Base-by-base conservation (phyloP, 1,140 invertebrate genomes). In the Eciton burchellii region DNA sequence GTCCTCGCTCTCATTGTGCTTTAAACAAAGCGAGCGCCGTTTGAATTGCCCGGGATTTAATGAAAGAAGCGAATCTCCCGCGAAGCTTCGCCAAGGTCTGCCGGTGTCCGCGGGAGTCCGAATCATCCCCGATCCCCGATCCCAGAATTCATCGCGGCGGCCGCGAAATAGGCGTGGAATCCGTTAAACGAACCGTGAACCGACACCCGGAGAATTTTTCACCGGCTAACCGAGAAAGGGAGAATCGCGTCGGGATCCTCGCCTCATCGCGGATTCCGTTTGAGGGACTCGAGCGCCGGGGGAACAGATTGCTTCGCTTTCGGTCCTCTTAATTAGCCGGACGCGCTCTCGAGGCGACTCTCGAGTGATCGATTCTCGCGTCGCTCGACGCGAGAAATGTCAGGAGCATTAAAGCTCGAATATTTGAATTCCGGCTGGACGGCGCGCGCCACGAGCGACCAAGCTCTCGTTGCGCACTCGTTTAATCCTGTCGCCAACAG, bases 1-100 rank as follows among this genome's bases (percentile, higher is more conserved):
- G 82, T 91, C 89, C 88, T 90, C 90, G 84, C 88, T 90, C 74
- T 79, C 89, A 91, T 91, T 91, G 91, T 91, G 83, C 79, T 88
- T 88, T 89, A 90, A 91, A 91, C 91, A 91, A 91, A 91, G 91
- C 90, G 87, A 77, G 59, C 84, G 66, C 56, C 85, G 84, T n/a
- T n/a, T 84, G 87, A 90, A 90, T 91, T 89, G 85, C 90, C 84
- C 87, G 86, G 88, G 82, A 91, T 91, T 91, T 89, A 91, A 90
- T 91, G 91, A 91, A 91, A 91, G 90, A 91, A 91, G 89, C 35
- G 35, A 87, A 89, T 88, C 79, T 47, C 45, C 43, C 35, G 35
- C 35, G 35, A 6, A 35, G 56, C 82, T 66, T 77, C 54, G 19
- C 73, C 66, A 56, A 74, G 45, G 72, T 84, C 77, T 47, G 63